Evolutionary conservation across 2,888 invertebrate species (phyloP).

Genomic region (Lochmaea capreae): DNA sequence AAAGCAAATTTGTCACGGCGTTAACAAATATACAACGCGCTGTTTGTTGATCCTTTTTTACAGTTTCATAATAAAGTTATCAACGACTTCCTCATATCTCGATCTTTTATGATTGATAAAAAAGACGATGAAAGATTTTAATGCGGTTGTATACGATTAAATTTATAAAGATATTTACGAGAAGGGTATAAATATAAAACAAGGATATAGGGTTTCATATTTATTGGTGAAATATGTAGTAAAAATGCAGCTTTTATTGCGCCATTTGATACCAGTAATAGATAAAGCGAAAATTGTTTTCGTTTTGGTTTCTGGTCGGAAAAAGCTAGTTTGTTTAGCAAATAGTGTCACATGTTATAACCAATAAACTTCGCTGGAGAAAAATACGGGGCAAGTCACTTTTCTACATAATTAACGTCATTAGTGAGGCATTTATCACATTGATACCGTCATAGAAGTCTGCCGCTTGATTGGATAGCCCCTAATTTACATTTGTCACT

Average conservation of each 20-base stretch:
- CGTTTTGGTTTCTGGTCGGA: neutral
- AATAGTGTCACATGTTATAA: neutral
- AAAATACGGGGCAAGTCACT: too few species aligned
- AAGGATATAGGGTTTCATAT: slow-evolving; percentile 12
- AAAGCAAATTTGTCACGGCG: slow-evolving; percentile 39
- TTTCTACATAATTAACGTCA: too few species aligned
- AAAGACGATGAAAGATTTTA: slow-evolving; percentile 22
- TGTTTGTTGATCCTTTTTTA: slow-evolving; percentile 36
- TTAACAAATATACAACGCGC: slow-evolving; percentile 35
- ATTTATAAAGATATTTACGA: slow-evolving; percentile 12
- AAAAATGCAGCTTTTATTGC: slow-evolving; percentile 2
- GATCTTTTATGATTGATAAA: slow-evolving; percentile 32
- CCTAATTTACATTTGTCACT: too few species aligned
- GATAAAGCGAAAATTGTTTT: neutral
- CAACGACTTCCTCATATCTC: slow-evolving; percentile 35
- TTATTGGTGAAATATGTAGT: slow-evolving; percentile 4
- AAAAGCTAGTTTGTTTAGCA: neutral
- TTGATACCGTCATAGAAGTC: too few species aligned
- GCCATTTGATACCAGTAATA: neutral
- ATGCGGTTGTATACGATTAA: slow-evolving; percentile 12
- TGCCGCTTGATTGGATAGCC: too few species aligned
- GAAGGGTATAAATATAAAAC: neutral
- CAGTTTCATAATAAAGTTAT: slow-evolving; percentile 34
- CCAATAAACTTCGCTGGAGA: too few species aligned
- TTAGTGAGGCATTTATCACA: too few species aligned